These are phyloP conservation scores for Spheniscus humboldti DNA, from an alignment of 2,797 vertebrate genomes.

Conservation along the genomic window DNA sequence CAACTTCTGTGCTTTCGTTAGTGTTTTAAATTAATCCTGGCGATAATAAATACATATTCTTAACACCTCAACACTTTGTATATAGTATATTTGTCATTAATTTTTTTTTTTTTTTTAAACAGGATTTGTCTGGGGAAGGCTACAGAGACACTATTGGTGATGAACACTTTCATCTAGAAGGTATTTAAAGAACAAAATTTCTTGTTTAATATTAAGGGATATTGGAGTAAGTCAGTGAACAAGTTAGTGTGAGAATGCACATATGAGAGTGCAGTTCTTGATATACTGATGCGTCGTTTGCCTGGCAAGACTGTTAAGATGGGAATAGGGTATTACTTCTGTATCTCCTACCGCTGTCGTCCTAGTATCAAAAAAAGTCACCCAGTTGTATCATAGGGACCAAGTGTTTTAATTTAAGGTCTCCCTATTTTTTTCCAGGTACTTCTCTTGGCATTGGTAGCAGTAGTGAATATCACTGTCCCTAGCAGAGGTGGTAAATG, in stretches of 20 bases:
- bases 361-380: neutral
- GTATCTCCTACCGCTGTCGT: neutral
- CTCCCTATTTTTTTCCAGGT: neutral
- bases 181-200: slow-evolving; percentile 68
- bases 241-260: neutral
- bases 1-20: neutral
- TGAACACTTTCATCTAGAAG: slow-evolving; percentile 93
- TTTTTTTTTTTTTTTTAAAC: slow-evolving; percentile 29
- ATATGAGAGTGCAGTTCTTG: neutral
- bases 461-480: neutral
- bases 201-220: neutral
- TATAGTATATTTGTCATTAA: neutral
- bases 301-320: neutral
- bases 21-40: neutral
- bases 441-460: neutral
- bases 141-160: slow-evolving; percentile 84
- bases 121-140: slow-evolving; percentile 87
- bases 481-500: neutral
- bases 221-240: neutral
- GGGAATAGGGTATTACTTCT: neutral
- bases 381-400: neutral
- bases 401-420: neutral
- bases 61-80: neutral
- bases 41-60: neutral
- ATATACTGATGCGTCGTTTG: neutral